Evolutionary conservation across 2,888 invertebrate species (phyloP).

Genomic region (Acanthosepion lycidas): DNA sequence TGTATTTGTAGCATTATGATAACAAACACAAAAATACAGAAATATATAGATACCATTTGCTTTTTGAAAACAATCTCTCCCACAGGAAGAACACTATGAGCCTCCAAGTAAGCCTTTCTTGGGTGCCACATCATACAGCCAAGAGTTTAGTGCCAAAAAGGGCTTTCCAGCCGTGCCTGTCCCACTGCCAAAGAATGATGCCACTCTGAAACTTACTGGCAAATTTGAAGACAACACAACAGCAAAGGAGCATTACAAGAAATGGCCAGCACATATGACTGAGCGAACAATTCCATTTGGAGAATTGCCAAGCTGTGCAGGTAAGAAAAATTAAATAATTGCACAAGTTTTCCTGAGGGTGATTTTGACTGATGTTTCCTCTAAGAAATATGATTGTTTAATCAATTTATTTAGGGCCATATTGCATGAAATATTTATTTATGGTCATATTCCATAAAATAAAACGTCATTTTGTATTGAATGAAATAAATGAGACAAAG

Average conservation of each 20-base stretch:
- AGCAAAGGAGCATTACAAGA: conserved; percentile 67
- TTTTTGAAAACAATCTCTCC: background rate
- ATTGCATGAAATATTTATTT: too few species aligned
- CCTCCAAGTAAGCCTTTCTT: conserved; percentile 64
- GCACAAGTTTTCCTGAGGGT: background rate
- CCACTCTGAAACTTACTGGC: conserved; percentile 56
- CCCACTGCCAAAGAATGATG: conserved; percentile 52
- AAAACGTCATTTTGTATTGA: too few species aligned
- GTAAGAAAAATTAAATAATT: conserved; percentile 52
- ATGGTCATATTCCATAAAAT: too few species aligned
- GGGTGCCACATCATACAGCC: conserved; percentile 61
- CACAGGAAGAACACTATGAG: conserved; percentile 67
- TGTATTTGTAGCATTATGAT: too few species aligned
- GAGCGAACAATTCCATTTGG: conserved; percentile 62
- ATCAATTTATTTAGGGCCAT: background rate
- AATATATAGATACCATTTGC: background rate
- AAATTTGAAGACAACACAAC: conserved; percentile 68
- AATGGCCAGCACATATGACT: conserved; percentile 64
- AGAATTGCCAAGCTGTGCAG: conserved; percentile 72
- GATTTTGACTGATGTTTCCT: background rate
- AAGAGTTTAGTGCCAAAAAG: conserved; percentile 62
- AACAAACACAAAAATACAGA: too few species aligned
- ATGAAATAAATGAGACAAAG: too few species aligned
- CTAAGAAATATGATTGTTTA: background rate
- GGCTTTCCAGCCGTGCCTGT: conserved; percentile 54